These are phyloP conservation scores for Otus sunia DNA, from an alignment of 2,113 vertebrate genomes.

Conservation along the genomic window DNA sequence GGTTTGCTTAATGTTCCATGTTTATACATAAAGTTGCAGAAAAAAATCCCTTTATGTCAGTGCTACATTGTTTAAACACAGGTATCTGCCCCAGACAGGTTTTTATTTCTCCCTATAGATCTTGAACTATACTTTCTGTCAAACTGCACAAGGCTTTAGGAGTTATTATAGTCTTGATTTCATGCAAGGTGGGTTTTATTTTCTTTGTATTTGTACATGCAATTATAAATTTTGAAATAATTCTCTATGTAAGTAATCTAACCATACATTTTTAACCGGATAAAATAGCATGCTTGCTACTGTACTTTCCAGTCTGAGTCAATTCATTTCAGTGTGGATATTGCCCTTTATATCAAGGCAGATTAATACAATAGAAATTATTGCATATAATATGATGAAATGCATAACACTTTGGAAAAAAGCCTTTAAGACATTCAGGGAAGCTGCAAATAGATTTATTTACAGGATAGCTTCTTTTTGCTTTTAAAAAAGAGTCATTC, in stretches of 20 bases:
- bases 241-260: not conserved
- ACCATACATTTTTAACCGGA: not conserved
- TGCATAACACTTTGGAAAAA: not conserved
- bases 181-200: not conserved
- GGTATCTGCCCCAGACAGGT: not conserved
- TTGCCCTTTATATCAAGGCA: not conserved
- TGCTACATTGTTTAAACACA: not conserved
- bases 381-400: not conserved
- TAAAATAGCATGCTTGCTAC: not conserved
- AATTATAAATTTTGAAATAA: not conserved
- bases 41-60: not conserved
- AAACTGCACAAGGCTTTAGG: not conserved
- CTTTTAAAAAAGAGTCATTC: not conserved
- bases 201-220: not conserved
- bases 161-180: not conserved
- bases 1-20: not conserved
- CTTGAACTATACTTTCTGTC: not conserved
- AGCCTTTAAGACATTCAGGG: not conserved
- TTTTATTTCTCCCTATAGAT: not conserved
- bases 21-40: not conserved
- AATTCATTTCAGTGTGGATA: not conserved
- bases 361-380: not conserved
- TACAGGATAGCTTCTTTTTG: not conserved
- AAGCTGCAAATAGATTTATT: not conserved
- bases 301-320: not conserved